Conservation (phyloP, 1,140 invertebrate species). For the Chironomus striatipennis region DNA sequence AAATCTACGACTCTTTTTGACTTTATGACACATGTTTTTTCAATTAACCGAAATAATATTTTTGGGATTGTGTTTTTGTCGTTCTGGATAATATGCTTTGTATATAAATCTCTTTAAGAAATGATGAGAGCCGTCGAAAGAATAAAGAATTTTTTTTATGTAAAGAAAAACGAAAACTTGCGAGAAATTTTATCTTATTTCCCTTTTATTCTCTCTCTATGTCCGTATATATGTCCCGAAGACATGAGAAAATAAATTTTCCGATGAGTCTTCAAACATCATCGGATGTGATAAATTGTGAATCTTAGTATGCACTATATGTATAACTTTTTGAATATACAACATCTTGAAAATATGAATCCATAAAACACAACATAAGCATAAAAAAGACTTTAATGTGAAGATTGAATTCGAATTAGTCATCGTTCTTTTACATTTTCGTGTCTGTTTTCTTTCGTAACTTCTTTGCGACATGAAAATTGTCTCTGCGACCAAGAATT, state of each 20-base stretch:
- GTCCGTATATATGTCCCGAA: not conserved
- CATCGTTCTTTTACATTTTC: too few species aligned
- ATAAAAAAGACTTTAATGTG: too few species aligned
- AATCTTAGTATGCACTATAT: too few species aligned
- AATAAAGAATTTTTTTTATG: not conserved
- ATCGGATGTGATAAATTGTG: too few species aligned
- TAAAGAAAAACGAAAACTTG: not conserved
- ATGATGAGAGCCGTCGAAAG: not conserved
- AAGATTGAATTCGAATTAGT: too few species aligned
- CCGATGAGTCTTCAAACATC: not conserved
- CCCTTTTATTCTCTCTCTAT: not conserved
- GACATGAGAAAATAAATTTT: not conserved
- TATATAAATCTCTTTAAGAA: not conserved
- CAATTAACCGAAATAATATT: not conserved
- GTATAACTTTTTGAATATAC: too few species aligned
- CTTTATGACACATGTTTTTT: not conserved
- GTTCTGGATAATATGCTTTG: not conserved
- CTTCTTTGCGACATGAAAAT: too few species aligned
- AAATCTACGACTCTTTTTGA: too few species aligned
- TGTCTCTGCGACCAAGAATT: too few species aligned
- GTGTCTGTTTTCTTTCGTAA: too few species aligned
- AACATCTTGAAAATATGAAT: too few species aligned
- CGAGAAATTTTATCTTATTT: not conserved
- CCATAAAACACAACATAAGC: too few species aligned
- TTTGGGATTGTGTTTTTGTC: not conserved